Evolutionary conservation across 2,113 vertebrate species (phyloP).

Genomic region (Charina bottae): DNA sequence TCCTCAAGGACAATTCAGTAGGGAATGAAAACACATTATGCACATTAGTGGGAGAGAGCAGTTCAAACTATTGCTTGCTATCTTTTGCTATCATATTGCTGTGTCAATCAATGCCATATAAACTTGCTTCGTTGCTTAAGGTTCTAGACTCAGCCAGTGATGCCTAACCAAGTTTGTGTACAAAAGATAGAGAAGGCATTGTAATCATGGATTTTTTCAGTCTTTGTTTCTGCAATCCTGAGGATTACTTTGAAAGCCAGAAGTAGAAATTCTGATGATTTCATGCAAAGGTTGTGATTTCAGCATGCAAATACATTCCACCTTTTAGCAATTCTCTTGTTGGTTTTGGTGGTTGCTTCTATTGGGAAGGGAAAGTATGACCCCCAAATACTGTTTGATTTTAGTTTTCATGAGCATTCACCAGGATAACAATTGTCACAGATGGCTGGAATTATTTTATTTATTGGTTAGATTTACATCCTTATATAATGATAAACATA

Average conservation of each 20-base stretch:
- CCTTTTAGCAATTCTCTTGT: fast-evolving
- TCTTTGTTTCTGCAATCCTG: neutral
- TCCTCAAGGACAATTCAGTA: neutral
- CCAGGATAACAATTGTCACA: neutral
- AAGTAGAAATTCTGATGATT: neutral
- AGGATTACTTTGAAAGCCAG: neutral
- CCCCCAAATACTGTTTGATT: no score
- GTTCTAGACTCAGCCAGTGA: neutral
- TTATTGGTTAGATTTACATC: no score
- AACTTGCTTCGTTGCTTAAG: neutral
- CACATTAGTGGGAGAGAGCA: neutral
- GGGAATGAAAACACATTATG: no score
- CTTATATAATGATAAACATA: no score
- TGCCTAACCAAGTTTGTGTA: neutral
- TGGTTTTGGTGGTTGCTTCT: neutral
- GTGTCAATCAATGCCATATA: neutral
- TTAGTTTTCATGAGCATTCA: neutral
- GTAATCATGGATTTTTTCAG: neutral
- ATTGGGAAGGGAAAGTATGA: neutral
- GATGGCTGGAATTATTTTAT: neutral
- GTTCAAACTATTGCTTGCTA: neutral
- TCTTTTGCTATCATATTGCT: slow-evolving; percentile 5
- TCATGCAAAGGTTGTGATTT: neutral
- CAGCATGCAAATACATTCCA: neutral
- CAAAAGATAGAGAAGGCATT: neutral